phyloP scores from a whole-genome alignment of 2,113 vertebrate species.

The Nerophis lumbriciformis region DNA sequence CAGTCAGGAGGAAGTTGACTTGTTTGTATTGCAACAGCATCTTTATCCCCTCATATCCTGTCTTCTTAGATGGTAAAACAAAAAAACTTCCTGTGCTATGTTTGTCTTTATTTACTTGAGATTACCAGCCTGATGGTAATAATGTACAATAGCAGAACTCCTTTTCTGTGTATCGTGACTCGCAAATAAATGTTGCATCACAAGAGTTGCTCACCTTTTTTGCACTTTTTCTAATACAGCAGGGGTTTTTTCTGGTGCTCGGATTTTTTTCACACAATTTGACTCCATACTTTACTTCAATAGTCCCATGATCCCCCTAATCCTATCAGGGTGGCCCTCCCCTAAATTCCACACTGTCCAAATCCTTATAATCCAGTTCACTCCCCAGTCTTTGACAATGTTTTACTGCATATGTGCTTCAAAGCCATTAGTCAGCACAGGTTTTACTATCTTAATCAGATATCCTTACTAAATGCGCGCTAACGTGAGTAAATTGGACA shows the following conservation, averaged over 20 bases:
- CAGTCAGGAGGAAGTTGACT: conserved; percentile 27
- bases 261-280: conserved; percentile 1
- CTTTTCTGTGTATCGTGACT: conserved; percentile 38
- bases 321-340: conserved; percentile 42
- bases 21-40: conserved; percentile 31
- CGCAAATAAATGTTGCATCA: conserved; percentile 54
- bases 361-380: conserved; percentile 33
- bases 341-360: conserved; percentile 43
- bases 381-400: conserved; percentile 17
- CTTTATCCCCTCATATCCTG: conserved; percentile 32
- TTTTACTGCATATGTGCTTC: conserved; percentile 2
- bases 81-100: conserved; percentile 37
- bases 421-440: conserved; percentile 9
- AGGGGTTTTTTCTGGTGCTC: neutral
- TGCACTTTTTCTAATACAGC: neutral
- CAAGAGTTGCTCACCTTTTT: conserved; percentile 23
- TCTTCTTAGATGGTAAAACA: conserved; percentile 20
- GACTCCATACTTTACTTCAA: conserved; percentile 27
- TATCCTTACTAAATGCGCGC: no score
- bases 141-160: conserved; percentile 41
- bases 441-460: neutral
- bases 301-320: conserved; percentile 53
- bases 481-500: no score
- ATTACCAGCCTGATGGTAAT: conserved; percentile 24
- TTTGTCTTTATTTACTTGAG: conserved; percentile 30